Percentiles rank a stretch among this genome's conserved stretches.
Evolutionary conservation across 1,140 invertebrate genomes (phyloP).

Genomic region (Aphelenchoides avenae): DNA sequence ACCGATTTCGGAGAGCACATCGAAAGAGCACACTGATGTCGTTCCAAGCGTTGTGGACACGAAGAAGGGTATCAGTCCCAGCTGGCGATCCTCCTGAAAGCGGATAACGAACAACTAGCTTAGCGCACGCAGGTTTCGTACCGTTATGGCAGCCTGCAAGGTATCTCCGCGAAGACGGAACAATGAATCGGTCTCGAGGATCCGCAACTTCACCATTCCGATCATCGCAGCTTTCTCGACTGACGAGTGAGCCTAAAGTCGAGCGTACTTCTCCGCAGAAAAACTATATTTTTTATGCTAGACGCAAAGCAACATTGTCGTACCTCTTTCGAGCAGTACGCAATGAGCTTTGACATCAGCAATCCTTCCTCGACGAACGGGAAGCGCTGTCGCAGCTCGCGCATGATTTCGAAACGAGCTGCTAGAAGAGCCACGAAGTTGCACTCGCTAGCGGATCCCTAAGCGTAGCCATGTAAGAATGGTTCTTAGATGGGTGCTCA

Average conservation of each 20-base stretch:
- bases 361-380: neutral
- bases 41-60: neutral
- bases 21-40: constrained; percentile 3
- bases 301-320: no score
- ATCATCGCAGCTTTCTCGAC: neutral
- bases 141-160: neutral
- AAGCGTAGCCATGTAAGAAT: neutral
- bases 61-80: neutral
- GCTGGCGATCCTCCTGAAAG: neutral
- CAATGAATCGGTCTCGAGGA: neutral
- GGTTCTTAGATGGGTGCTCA: neutral
- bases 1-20: neutral
- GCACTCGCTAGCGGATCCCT: neutral
- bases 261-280: no score
- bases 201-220: neutral
- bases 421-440: neutral
- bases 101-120: neutral
- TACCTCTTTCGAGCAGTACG: neutral
- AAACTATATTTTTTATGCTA: no score
- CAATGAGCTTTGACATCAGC: neutral
- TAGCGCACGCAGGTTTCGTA: neutral
- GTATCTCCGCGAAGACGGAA: neutral
- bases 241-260: no score
- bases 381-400: neutral
- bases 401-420: neutral